Conservation (phyloP, 2,888 invertebrate species). For the Dicyrtoma fusca region DNA sequence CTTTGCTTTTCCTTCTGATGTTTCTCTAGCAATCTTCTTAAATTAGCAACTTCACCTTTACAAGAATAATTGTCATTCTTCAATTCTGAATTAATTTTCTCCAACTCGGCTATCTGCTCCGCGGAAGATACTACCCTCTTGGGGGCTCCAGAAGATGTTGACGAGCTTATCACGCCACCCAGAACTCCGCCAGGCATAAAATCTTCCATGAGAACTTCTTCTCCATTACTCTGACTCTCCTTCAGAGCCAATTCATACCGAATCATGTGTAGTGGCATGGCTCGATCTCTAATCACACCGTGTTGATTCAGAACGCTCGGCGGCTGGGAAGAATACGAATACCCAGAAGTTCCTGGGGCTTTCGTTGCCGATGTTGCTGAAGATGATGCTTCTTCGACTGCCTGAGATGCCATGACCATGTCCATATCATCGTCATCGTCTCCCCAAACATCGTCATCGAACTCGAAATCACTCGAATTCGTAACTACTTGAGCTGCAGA, state of each 20-base stretch:
- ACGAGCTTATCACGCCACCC: slow-evolving; percentile 2
- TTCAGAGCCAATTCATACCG: slow-evolving; percentile 11
- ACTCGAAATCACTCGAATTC: slow-evolving; percentile 6
- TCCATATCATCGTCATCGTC: slow-evolving; percentile 28
- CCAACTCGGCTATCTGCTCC: slow-evolving; percentile 14
- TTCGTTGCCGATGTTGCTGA: too few species aligned
- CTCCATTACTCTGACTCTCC: slow-evolving; percentile 7
- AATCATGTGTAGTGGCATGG: too few species aligned
- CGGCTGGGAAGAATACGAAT: too few species aligned
- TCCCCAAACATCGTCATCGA: slow-evolving; percentile 14
- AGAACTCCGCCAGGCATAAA: slow-evolving; percentile 22
- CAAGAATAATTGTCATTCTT: slow-evolving; percentile 7
- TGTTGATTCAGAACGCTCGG: too few species aligned
- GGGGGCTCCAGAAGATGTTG: neutral
- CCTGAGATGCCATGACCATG: slow-evolving; percentile 24
- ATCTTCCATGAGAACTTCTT: slow-evolving; percentile 23
- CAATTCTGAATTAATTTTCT: slow-evolving; percentile 19
- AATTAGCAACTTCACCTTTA: slow-evolving; percentile 29
- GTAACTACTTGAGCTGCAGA: neutral
- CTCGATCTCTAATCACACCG: too few species aligned
- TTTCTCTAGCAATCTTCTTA: slow-evolving; percentile 24
- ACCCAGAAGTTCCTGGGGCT: too few species aligned
- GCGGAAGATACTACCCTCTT: neutral
- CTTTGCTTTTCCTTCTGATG: slow-evolving; percentile 4
- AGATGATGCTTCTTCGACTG: slow-evolving; percentile 7